Conservation (phyloP, 2,113 vertebrate genomes). For the Takifugu flavidus region DNA sequence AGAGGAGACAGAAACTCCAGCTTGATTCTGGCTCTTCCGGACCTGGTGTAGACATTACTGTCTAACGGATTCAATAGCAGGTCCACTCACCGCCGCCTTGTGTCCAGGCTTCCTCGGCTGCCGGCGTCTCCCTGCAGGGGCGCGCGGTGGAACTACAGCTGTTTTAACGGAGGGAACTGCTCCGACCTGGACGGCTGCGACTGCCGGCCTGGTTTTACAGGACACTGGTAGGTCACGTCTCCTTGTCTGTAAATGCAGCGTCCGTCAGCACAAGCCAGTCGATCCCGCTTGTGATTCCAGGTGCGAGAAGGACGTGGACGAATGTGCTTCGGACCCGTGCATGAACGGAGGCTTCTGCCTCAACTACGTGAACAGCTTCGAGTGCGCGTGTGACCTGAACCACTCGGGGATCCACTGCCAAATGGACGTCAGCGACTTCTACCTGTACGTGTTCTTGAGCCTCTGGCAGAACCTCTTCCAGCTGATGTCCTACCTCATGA, state of each 20-base stretch:
- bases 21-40: too few relatives aligned
- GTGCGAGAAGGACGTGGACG: constrained; percentile 86
- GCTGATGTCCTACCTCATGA: constrained; percentile 85
- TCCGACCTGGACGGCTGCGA: constrained; percentile 62
- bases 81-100: not conserved
- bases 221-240: constrained; percentile 76
- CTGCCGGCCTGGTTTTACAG: constrained; percentile 80
- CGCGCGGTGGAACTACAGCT: constrained; percentile 79
- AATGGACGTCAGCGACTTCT: constrained; percentile 86
- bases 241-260: too few relatives aligned
- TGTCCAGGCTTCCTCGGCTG: constrained; percentile 72
- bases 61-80: too few relatives aligned
- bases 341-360: constrained; percentile 82
- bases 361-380: constrained; percentile 79
- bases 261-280: too few relatives aligned
- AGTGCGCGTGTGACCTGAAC: constrained; percentile 82
- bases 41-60: too few relatives aligned
- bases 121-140: constrained; percentile 79
- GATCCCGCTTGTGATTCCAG: constrained; percentile 52
- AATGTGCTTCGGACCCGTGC: constrained; percentile 83
- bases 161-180: constrained; percentile 87
- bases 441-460: constrained; percentile 83
- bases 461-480: constrained; percentile 94
- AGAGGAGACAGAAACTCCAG: too few relatives aligned
- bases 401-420: constrained; percentile 82